Evolutionary conservation across 92 coral and sea anemone genomes (phyloP), one percentile per base, ranked within the genome.

Genomic region (Phenganax subtilis): DNA sequence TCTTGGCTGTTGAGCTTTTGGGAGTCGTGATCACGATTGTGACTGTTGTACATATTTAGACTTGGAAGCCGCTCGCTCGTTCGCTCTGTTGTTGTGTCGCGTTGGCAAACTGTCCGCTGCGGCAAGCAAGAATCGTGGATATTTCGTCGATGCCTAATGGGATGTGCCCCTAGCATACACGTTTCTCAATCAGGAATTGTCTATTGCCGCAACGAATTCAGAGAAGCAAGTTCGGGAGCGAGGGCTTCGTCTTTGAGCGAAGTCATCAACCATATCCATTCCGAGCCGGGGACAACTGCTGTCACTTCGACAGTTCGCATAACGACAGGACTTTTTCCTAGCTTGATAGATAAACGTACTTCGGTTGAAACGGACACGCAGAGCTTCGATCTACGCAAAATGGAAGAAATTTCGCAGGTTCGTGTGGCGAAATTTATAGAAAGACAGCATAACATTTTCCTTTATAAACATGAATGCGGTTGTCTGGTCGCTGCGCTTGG

Each of bases 151-250:
- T 67, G 65, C 83, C 83, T 86, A 75, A 96, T 96, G 99, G 99
- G 99, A 93, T 96, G 99, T 92, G 99, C 99, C 86, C 99, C 99
- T 96, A 92, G 97, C 59, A 96, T 96, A 25, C 99, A 96, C 97
- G 96, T 96, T 66, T 96, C 99, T 54, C 99, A 96, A 88, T 89
- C 92, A 84, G 97, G 99, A 79, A 92, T 96, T 81, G 96, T 96
- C 54, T 88, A 88, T 88, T 88, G 90, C 74, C 91, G 97, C 77
- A 96, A 93, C 82, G 92, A 91, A 80, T 89, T 92, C 54, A 92
- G 97, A 72, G 98, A 96, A 82, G 90, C 99, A 10, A 92, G 97
- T 82, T 92, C 99, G 54, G 86, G 97, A 85, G 96, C 97, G 17
- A 86, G 93, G 80, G 96, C 92, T 37, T 96, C 99, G 82, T 92